Evolutionary conservation across 1,140 invertebrate genomes (phyloP).

Genomic region (Apis dorsata): DNA sequence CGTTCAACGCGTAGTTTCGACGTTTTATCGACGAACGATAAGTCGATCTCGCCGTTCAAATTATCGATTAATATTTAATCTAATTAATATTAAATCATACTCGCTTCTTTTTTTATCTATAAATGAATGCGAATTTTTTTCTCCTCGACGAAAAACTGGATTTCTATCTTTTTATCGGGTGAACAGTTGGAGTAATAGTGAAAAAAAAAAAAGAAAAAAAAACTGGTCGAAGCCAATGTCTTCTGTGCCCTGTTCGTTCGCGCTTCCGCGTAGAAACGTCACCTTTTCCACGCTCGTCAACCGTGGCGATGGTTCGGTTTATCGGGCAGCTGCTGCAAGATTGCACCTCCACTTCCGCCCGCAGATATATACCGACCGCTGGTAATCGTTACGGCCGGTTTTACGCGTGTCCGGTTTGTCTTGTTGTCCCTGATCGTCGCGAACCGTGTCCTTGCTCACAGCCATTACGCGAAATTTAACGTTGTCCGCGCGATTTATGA

Average conservation of each 20-base stretch:
- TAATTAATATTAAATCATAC: too few species aligned
- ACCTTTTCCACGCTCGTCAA: constrained; percentile 26
- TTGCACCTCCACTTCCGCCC: constrained; percentile 33
- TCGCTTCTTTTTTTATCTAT: too few species aligned
- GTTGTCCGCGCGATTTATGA: neutral
- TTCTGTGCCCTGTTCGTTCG: neutral
- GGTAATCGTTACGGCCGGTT: constrained; percentile 27
- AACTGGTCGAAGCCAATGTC: constrained; percentile 12
- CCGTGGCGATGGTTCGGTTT: neutral
- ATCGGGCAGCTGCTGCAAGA: constrained; percentile 28
- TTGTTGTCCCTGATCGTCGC: neutral
- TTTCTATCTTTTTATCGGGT: too few species aligned
- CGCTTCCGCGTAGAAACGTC: constrained; percentile 41
- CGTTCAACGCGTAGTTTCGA: too few species aligned
- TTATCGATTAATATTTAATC: too few species aligned
- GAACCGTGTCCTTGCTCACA: neutral
- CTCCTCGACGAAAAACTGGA: too few species aligned
- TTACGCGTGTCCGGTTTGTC: constrained; percentile 8
- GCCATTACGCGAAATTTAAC: too few species aligned
- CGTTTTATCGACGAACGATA: too few species aligned
- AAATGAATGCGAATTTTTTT: too few species aligned
- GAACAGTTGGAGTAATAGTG: neutral
- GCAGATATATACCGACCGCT: constrained; percentile 10
- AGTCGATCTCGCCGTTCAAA: too few species aligned
- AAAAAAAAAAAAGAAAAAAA: neutral